Evolutionary conservation across 2,797 vertebrate species (phyloP), one percentile per base, ranked within the genome.

Genomic region (Thunnus albacares): DNA sequence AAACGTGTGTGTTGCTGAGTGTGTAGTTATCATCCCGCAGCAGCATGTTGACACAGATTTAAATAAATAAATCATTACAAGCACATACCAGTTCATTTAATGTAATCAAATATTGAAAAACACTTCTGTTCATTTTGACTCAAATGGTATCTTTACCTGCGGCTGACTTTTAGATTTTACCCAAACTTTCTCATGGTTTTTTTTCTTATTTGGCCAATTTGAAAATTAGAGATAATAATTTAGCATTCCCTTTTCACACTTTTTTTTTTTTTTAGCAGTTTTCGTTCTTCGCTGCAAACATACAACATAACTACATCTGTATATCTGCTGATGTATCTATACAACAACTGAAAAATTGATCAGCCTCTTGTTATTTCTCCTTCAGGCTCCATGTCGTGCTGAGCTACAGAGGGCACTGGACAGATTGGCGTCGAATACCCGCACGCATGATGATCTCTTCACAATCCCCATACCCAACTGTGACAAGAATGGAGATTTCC

Each of bases 381-480:
- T 14, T 9, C 95, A 98, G 96, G 97, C 97, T 68, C 96, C 96
- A 0, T 98, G 97, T 85, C 97, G 98, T 66, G 96, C 96, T 0
- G 97, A 98, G 89, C 95, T 98, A 28, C 97, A 97, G 87, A 93
- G 97, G 86, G 97, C 97, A 0, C 74, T 98, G 93, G 97, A 98
- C 89, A 92, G 96, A 64, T 86, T 98, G 93, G 96, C 96, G 0
- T 96, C 97, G 0, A 97, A 97, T 82, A 95, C 94, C 75, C 96
- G 97, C 56, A 98, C 97, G 0, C 97, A 98, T 0, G 97, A 98
- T 52, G 97, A 98, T 74, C 95, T 98, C 80, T 97, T 97, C 12
- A 95, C 96, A 65, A 97, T 98, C 91, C 97, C 97, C 75, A 98
- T 98, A 77, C 97, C 97, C 83, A 98, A 98, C 96, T 98, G 97